Evolutionary conservation across 2,888 invertebrate genomes (phyloP).

Genomic region (Morpho deidamia): DNA sequence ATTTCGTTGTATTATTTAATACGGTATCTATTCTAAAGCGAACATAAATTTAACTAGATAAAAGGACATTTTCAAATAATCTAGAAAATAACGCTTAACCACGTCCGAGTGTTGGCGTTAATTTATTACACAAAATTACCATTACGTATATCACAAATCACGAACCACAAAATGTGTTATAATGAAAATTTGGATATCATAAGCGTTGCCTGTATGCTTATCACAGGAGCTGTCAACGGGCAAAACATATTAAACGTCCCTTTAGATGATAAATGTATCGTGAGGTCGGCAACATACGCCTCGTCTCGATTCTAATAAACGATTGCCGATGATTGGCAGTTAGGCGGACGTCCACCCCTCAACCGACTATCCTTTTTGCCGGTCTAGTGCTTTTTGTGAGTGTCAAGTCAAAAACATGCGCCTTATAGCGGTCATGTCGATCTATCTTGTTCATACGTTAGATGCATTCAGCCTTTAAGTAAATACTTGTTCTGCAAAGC

Average conservation of each 20-base stretch:
- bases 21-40: not conserved
- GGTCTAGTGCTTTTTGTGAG: constrained; percentile 32
- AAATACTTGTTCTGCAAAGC: too few species aligned
- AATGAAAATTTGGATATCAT: constrained; percentile 27
- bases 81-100: constrained; percentile 13
- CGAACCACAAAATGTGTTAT: constrained; percentile 13
- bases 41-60: constrained; percentile 2
- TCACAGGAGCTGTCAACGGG: constrained; percentile 55
- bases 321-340: constrained; percentile 68
- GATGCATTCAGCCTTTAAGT: constrained; percentile 10
- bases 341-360: constrained; percentile 30
- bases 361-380: constrained; percentile 31
- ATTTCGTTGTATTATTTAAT: not conserved
- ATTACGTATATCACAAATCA: constrained; percentile 25
- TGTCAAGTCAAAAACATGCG: constrained; percentile 24
- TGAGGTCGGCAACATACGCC: constrained; percentile 45
- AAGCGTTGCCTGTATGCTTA: constrained; percentile 35
- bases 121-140: constrained; percentile 21
- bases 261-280: constrained; percentile 67
- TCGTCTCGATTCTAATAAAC: constrained; percentile 61
- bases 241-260: constrained; percentile 72
- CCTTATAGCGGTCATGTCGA: constrained; percentile 15
- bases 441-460: constrained; percentile 19
- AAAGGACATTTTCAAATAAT: constrained; percentile 4
- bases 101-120: constrained; percentile 8